These are phyloP conservation scores for Alces alces DNA, from an alignment of 2,113 vertebrate species.

Conservation along the genomic window DNA sequence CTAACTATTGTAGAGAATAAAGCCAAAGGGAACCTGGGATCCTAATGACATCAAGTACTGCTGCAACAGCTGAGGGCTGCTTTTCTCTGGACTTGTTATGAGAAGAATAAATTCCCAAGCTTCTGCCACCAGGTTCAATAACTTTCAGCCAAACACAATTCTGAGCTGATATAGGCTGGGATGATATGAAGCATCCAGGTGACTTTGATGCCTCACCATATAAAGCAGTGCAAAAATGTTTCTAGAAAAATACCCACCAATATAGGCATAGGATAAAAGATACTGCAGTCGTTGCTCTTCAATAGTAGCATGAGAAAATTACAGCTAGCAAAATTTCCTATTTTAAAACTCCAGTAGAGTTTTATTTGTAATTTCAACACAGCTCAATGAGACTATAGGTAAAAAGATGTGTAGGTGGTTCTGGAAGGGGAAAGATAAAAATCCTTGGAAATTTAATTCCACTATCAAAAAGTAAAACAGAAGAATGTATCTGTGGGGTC, in stretches of 20 bases:
- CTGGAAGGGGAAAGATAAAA: not conserved
- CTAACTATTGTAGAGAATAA: not conserved
- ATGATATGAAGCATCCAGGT: not conserved
- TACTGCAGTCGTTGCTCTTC: not conserved
- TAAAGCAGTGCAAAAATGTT: constrained; percentile 36
- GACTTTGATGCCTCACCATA: not conserved
- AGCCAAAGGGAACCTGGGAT: not conserved
- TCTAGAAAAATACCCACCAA: constrained; percentile 21
- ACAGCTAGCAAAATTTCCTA: constrained; percentile 3
- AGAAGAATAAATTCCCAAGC: constrained; percentile 39
- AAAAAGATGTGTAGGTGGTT: constrained; percentile 26
- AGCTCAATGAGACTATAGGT: not conserved
- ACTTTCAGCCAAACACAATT: constrained; percentile 47
- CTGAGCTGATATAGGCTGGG: not conserved
- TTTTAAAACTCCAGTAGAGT: constrained; percentile 20
- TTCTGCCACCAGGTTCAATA: not conserved
- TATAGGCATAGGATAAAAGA: not conserved
- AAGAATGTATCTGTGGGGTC: not conserved
- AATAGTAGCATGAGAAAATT: constrained; percentile 13
- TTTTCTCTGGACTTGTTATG: constrained; percentile 15
- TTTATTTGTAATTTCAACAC: constrained; percentile 25
- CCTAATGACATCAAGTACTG: not conserved
- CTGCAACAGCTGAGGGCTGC: not conserved
- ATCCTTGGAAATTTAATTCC: not conserved
- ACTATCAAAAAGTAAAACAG: constrained; percentile 1